phyloP scores from a whole-genome alignment of 2,888 invertebrate species.

The Monopis laevigella region DNA sequence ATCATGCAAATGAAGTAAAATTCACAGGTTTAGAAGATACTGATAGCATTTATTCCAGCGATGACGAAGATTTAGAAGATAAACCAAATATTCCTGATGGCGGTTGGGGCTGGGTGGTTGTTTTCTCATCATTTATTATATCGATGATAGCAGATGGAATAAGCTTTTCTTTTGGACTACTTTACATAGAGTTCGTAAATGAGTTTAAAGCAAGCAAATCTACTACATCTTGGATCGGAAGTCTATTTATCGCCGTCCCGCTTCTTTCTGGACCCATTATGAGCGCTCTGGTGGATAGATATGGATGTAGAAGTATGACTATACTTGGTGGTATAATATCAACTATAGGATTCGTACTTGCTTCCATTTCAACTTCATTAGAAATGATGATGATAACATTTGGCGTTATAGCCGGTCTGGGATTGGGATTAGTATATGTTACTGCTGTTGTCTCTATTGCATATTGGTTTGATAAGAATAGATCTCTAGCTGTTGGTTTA shows the following conservation, averaged over 20 bases:
- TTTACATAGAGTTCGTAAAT: slow-evolving; percentile 83
- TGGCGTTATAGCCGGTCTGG: slow-evolving; percentile 85
- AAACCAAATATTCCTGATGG: slow-evolving; percentile 78
- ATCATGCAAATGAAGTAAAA: slow-evolving; percentile 24
- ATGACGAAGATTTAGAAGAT: slow-evolving; percentile 22
- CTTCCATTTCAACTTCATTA: slow-evolving; percentile 75
- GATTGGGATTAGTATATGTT: slow-evolving; percentile 85
- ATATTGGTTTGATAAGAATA: slow-evolving; percentile 90
- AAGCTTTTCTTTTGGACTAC: slow-evolving; percentile 90
- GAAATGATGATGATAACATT: slow-evolving; percentile 86
- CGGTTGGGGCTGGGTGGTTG: slow-evolving; percentile 92
- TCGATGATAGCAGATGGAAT: slow-evolving; percentile 94
- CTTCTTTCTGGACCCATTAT: slow-evolving; percentile 84
- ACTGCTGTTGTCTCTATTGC: slow-evolving; percentile 92
- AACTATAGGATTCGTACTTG: slow-evolving; percentile 79
- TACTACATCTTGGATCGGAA: slow-evolving; percentile 90
- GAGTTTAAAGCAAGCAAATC: slow-evolving; percentile 85
- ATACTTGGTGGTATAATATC: slow-evolving; percentile 78
- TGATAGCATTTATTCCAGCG: slow-evolving; percentile 28
- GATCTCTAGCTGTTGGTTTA: slow-evolving; percentile 86
- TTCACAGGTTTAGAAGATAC: slow-evolving; percentile 31
- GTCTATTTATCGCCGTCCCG: slow-evolving; percentile 89
- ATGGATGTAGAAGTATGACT: slow-evolving; percentile 83
- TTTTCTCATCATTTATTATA: slow-evolving; percentile 83
- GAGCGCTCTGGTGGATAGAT: slow-evolving; percentile 85